phyloP scores from a whole-genome alignment of 2,113 vertebrate genomes.

The Brachionichthys hirsutus region DNA sequence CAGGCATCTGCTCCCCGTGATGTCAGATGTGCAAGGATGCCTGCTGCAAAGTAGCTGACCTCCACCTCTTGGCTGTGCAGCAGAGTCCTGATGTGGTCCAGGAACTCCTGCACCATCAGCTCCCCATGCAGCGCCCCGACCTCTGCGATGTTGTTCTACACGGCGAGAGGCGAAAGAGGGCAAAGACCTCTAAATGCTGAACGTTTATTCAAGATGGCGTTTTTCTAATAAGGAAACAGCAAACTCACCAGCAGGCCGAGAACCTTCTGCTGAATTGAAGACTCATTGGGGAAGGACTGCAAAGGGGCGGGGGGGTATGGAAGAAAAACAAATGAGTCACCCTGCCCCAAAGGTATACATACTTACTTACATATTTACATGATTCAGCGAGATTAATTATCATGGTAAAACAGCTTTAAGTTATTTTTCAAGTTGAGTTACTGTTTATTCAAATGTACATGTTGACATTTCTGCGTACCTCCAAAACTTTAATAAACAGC shows the following conservation, averaged over 20 bases:
- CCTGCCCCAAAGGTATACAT: not conserved
- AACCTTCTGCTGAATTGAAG: constrained; percentile 98
- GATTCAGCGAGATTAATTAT: constrained; percentile 6
- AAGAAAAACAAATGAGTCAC: constrained; percentile 48
- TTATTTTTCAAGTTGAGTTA: not conserved
- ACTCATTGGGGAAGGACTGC: constrained; percentile 95
- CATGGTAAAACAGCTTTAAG: not conserved
- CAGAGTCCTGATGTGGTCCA: constrained; percentile 93
- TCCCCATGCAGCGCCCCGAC: constrained; percentile 94
- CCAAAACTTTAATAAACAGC: constrained; percentile 95
- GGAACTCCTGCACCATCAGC: constrained; percentile 95
- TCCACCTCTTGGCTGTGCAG: constrained; percentile 95
- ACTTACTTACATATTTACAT: constrained; percentile 10
- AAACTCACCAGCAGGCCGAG: constrained; percentile 93
- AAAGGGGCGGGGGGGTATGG: not conserved
- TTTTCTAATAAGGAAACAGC: not conserved
- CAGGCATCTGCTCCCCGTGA: constrained; percentile 93
- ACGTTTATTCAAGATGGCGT: not conserved
- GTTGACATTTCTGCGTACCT: constrained; percentile 78
- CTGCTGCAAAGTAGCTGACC: constrained; percentile 98
- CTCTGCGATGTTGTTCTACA: constrained; percentile 97
- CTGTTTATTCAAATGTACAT: not conserved
- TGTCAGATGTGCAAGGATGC: constrained; percentile 95
- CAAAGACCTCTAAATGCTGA: not conserved
- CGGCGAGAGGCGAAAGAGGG: not conserved